Evolutionary conservation across 1,140 invertebrate genomes (phyloP), one percentile per base, ranked within the genome.

Genomic region (Aricia agestis): DNA sequence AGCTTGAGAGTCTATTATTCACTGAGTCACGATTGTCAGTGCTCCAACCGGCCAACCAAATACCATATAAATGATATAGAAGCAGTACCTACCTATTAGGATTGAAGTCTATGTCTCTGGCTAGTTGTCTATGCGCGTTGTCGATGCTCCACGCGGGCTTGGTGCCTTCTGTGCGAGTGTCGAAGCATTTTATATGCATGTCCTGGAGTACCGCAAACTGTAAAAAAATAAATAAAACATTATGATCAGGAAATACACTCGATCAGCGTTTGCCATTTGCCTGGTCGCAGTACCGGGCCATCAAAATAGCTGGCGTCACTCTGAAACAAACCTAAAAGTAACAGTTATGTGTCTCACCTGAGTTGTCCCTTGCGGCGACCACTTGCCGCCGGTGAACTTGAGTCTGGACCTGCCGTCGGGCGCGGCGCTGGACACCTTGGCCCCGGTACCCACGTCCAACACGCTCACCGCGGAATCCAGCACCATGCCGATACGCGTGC

Each of bases 61-160:
- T n/a, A n/a, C n/a, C n/a, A n/a, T n/a, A n/a, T n/a, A n/a, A n/a
- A n/a, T n/a, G n/a, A n/a, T n/a, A n/a, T 0, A 9, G 6, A 9
- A 6, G 5, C 36, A 36, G 36, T 1, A 6, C 36, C 3, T 76
- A 90, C 83, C 97, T 96, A 92, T 99, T 99, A 17, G 97, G 96
- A 93, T 99, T 99, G 82, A 98, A 99, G 91, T 99, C 98, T 17
- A 99, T 82, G 87, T 99, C 98, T 74, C 98, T 90, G 10, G 98
- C 95, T 61, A 97, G 93, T 90, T 98, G 97, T 10, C 94, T 94
- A 93, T 99, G 98, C 9, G 97, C 96, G 76, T 95, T 95, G 73
- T 97, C 95, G 78, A 99, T 96, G 68, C 89, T 92, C 96, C 97
- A 99, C 0, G 94, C 94, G 61, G 94, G 90, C 68, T 95, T 94